Base-by-base conservation (phyloP, 1,140 invertebrate species). In the Chironomus striatipennis region DNA sequence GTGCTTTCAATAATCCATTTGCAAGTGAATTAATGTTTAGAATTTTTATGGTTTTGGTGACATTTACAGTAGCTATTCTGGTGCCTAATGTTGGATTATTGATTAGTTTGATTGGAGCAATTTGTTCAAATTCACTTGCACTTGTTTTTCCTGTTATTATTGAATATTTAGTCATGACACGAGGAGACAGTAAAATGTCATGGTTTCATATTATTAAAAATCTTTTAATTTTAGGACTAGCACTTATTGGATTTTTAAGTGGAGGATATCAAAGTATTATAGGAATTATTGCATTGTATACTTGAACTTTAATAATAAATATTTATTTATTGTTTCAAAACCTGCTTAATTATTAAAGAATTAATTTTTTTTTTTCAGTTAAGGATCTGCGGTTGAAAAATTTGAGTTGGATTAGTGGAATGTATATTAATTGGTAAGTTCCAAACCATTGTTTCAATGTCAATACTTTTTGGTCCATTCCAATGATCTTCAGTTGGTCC, bases 371-470 rank as follows among this genome's bases (percentile, higher is more conserved):
- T 34, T 34, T 34, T 34, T n/a, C 81, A 78, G 74, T 81, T 77
- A 79, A 83, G 4, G 12, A 57, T 12, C 15, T 57, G 47, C 18
- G 65, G 82, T 78, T 88, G 87, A 18, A 87, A 86, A 4, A 93
- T 90, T 79, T 95, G 92, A 73, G 90, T 84, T 0, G 95, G 94
- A 76, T 93, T 89, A 2, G 95, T 95, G 0, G 96, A 93, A 84
- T 95, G 95, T 73, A 98, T 89, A 79, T 92, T 93, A 67, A 99
- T 90, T 4, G 96, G 96, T 34, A 98, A 84, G 85, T 98, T 95
- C 97, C 97, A 99, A 2, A 97, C 90, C 95, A 98, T 98, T 9
- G 96, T 98, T 84, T 98, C 96, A 74, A 98, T 96, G 20, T 95
- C 90, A 15, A 98, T 83, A 76, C 89, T 88, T 7, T 89, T 83